Conservation (phyloP, 1,140 invertebrate species). For the Papilio helenus region DNA sequence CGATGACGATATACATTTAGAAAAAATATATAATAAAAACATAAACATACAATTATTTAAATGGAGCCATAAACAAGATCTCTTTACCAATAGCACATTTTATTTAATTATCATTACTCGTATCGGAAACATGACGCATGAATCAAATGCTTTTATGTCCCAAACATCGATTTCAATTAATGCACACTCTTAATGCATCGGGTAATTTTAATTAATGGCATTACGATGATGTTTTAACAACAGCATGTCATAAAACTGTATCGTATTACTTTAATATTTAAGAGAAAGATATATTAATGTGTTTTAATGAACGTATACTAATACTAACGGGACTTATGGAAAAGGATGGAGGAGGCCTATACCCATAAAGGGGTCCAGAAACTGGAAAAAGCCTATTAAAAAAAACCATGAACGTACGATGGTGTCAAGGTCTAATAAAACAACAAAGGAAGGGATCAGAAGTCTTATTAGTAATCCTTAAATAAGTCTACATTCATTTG, state of each 20-base stretch:
- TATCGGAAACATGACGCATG: background rate
- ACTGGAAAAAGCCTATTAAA: too few species aligned
- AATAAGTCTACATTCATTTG: background rate
- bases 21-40: background rate
- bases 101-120: background rate
- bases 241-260: background rate
- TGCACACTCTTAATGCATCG: constrained; percentile 12
- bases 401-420: too few species aligned
- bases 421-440: too few species aligned
- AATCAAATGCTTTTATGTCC: constrained; percentile 1
- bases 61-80: background rate
- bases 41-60: too few species aligned
- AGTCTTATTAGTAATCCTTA: background rate
- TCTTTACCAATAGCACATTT: background rate
- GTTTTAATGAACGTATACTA: too few species aligned
- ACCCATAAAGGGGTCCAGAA: too few species aligned
- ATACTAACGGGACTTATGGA: too few species aligned
- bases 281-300: too few species aligned
- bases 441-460: too few species aligned
- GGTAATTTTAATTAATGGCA: constrained; percentile 27
- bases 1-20: too few species aligned
- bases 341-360: too few species aligned
- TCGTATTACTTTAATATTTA: background rate
- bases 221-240: background rate
- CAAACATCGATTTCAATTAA: constrained; percentile 28